These are phyloP conservation scores for Podarcis cretensis DNA, from an alignment of 2,113 vertebrate species.

Conservation along the genomic window DNA sequence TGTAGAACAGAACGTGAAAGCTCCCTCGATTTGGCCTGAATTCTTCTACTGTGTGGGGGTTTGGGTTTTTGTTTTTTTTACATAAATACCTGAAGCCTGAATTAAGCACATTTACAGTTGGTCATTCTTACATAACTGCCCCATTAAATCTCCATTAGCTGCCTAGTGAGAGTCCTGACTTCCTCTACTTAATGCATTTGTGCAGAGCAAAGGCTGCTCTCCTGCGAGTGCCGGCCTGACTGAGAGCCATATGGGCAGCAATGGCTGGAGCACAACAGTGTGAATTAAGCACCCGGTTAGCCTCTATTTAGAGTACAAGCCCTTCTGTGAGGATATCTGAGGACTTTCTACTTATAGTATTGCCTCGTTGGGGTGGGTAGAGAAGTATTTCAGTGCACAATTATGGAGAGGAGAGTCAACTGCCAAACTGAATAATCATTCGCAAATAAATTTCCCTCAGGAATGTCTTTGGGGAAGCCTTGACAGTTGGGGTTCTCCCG, in stretches of 20 bases:
- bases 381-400: neutral
- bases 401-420: neutral
- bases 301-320: constrained; percentile 29
- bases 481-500: constrained; percentile 19
- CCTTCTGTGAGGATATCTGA: constrained; percentile 28
- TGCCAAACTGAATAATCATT: neutral
- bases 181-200: constrained; percentile 45
- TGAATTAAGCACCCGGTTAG: constrained; percentile 42
- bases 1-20: neutral
- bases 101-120: constrained; percentile 45
- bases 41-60: constrained; percentile 14
- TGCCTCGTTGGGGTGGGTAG: constrained; percentile 22
- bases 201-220: constrained; percentile 25
- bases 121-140: constrained; percentile 18
- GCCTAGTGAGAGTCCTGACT: constrained; percentile 48
- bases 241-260: constrained; percentile 54
- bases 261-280: constrained; percentile 13
- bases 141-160: constrained; percentile 64
- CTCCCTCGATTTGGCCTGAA: neutral
- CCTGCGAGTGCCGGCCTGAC: constrained; percentile 48
- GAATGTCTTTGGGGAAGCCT: neutral
- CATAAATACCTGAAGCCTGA: constrained; percentile 37
- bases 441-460: constrained; percentile 5
- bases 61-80: neutral
- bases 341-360: constrained; percentile 17